Percentiles rank a stretch among this genome's conserved stretches.
Conservation (phyloP, 2,888 invertebrate genomes). For the Sarcophaga variegata region DNA sequence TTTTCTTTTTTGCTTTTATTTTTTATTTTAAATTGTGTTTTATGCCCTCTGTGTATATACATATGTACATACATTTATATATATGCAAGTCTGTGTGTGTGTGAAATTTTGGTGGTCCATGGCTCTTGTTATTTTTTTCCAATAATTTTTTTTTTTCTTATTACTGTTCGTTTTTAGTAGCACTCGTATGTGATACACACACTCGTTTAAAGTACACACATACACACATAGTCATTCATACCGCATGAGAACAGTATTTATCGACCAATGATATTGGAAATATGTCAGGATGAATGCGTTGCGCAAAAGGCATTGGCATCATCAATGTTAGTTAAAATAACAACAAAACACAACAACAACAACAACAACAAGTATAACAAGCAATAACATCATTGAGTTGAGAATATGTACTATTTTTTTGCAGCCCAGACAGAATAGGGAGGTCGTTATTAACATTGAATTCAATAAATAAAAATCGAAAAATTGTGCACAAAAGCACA, state of each 20-base stretch:
- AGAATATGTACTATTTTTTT: neutral
- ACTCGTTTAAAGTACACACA: neutral
- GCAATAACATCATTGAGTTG: neutral
- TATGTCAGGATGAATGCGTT: constrained; percentile 78
- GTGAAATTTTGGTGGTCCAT: constrained; percentile 70
- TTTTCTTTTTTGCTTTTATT: constrained; percentile 14
- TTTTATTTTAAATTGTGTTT: constrained; percentile 51
- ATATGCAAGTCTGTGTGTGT: constrained; percentile 63
- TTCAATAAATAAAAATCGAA: constrained; percentile 59
- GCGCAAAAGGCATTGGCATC: constrained; percentile 70
- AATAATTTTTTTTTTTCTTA: constrained; percentile 50
- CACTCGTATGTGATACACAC: constrained; percentile 51
- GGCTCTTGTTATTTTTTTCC: constrained; percentile 70
- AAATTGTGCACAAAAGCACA: constrained; percentile 5
- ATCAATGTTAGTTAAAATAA: constrained; percentile 55
- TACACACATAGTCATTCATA: constrained; percentile 10
- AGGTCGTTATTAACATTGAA: constrained; percentile 60
- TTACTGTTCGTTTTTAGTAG: constrained; percentile 66
- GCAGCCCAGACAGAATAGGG: constrained; percentile 26
- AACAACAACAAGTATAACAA: constrained; percentile 31
- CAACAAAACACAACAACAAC: constrained; percentile 21
- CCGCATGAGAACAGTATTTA: constrained; percentile 71
- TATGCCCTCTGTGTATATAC: too few species aligned
- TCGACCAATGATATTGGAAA: constrained; percentile 81
- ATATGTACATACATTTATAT: constrained; percentile 38